A percentile compares a stretch with the other conserved stretches of the same genome.
phyloP scores from a whole-genome alignment of 2,888 invertebrate species.

The Dryococelus australis region DNA sequence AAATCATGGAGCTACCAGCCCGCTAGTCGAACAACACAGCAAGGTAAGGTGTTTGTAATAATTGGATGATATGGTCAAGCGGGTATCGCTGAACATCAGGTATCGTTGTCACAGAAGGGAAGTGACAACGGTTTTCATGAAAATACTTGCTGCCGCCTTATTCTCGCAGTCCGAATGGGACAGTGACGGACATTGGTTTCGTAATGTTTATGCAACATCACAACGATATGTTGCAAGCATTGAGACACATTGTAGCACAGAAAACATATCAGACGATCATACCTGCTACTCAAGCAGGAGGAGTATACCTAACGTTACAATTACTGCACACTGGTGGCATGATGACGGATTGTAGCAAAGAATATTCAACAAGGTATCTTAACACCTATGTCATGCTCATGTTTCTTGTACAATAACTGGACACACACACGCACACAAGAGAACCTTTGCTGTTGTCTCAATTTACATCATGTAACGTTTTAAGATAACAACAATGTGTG shows the following conservation, averaged over 20 bases:
- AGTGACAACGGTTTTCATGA: background rate
- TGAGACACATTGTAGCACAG: background rate
- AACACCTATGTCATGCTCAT: background rate
- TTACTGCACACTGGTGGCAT: too few relatives aligned
- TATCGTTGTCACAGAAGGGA: background rate
- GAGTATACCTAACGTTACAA: too few relatives aligned
- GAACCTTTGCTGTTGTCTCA: background rate
- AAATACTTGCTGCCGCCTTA: background rate
- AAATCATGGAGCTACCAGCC: background rate
- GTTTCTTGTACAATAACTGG: background rate
- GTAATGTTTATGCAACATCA: background rate
- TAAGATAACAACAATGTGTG: background rate
- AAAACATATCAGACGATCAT: background rate
- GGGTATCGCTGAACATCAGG: too few relatives aligned
- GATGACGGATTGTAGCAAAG: too few relatives aligned
- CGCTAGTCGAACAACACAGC: too few relatives aligned
- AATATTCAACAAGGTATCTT: background rate
- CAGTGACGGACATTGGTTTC: background rate
- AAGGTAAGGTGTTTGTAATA: too few relatives aligned
- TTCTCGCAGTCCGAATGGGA: background rate
- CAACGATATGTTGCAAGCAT: background rate
- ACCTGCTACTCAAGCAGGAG: background rate
- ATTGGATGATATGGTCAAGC: too few relatives aligned
- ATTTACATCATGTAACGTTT: background rate
- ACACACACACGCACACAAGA: background rate